Conservation (phyloP, 35 echinoderm and acorn worm species). For the Hemicentrotus pulcherrimus region DNA sequence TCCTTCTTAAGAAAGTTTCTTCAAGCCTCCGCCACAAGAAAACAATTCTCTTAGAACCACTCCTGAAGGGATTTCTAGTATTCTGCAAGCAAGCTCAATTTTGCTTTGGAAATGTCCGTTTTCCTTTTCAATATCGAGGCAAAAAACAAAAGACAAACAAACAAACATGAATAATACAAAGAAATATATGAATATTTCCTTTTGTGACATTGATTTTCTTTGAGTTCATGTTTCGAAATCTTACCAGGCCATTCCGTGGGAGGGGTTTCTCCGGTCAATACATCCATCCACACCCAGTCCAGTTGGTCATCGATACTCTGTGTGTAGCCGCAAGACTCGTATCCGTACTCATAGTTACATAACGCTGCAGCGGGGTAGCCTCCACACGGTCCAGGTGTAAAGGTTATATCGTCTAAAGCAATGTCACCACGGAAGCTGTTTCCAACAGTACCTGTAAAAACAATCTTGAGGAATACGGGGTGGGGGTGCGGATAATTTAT, state of each 20-base stretch:
- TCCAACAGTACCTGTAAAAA: conserved; percentile 66
- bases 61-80: too few relatives aligned
- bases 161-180: too few relatives aligned
- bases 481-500: too few relatives aligned
- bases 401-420: conserved; percentile 71
- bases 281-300: conserved; percentile 52
- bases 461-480: conserved; percentile 38
- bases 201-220: background rate
- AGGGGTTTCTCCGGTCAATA: background rate
- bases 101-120: background rate
- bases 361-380: conserved; percentile 17
- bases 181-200: too few relatives aligned
- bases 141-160: too few relatives aligned
- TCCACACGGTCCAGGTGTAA: conserved; percentile 55
- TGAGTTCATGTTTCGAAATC: background rate
- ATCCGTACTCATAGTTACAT: conserved; percentile 46
- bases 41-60: too few relatives aligned
- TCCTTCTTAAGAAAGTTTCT: too few relatives aligned
- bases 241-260: conserved; percentile 8
- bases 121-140: too few relatives aligned
- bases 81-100: background rate
- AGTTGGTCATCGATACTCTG: conserved; percentile 7
- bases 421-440: conserved; percentile 61
- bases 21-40: too few relatives aligned
- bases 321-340: background rate